phyloP scores from a whole-genome alignment of 2,888 invertebrate species.

The Dermolepida albohirtum region DNA sequence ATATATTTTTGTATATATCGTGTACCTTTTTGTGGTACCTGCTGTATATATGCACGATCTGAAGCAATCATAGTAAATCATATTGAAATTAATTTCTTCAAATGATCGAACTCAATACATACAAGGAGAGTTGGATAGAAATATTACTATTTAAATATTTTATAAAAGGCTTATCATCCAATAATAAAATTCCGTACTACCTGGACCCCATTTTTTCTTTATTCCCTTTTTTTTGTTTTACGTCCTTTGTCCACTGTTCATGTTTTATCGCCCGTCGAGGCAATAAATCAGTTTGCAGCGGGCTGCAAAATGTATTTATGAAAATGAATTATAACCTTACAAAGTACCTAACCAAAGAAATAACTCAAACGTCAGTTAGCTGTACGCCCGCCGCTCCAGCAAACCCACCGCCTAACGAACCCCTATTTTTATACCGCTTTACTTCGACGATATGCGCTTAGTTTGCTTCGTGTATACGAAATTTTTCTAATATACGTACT shows the following conservation, averaged over 20 bases:
- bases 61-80: too few species aligned
- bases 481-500: neutral
- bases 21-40: too few species aligned
- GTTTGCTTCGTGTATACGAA: constrained; percentile 5
- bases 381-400: constrained; percentile 21
- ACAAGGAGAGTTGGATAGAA: too few species aligned
- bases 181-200: constrained; percentile 14
- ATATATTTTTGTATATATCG: too few species aligned
- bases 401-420: constrained; percentile 1
- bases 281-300: constrained; percentile 31
- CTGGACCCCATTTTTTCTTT: constrained; percentile 12
- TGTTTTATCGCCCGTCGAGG: constrained; percentile 23
- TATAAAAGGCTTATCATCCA: neutral
- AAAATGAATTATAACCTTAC: constrained; percentile 36
- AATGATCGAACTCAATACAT: too few species aligned
- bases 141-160: too few species aligned
- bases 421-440: constrained; percentile 1
- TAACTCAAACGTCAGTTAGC: constrained; percentile 38
- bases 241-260: constrained; percentile 35
- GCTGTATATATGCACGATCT: too few species aligned
- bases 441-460: neutral
- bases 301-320: constrained; percentile 36
- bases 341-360: constrained; percentile 37
- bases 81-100: too few species aligned
- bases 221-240: constrained; percentile 20